phyloP scores from a whole-genome alignment of 2,797 vertebrate species.

The Malurus leucopterus region DNA sequence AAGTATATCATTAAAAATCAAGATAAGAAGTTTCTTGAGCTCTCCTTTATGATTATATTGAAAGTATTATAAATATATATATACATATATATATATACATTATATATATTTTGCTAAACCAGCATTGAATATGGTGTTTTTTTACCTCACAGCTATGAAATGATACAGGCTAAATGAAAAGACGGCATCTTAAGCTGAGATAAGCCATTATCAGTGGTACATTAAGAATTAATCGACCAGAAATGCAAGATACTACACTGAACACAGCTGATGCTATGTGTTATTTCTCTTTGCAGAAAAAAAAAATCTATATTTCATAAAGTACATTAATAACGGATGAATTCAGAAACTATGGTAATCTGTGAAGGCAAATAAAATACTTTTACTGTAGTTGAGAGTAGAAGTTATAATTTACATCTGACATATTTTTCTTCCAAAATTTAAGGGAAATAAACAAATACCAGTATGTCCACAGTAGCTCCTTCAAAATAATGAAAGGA shows the following conservation, averaged over 20 bases:
- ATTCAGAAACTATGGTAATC: conserved; percentile 29
- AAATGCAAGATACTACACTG: conserved; percentile 59
- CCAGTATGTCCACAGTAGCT: not conserved
- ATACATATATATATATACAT: not conserved
- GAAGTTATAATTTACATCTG: conserved; percentile 15
- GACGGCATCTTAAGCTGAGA: conserved; percentile 38
- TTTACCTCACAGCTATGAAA: conserved; percentile 36
- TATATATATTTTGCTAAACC: conserved; percentile 8
- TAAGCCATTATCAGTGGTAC: conserved; percentile 65
- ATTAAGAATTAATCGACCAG: conserved; percentile 65
- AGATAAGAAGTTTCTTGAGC: not conserved
- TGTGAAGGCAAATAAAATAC: conserved; percentile 28
- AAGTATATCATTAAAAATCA: conserved; percentile 12
- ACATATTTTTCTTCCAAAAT: not conserved
- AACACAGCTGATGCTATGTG: conserved; percentile 50
- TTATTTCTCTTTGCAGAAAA: conserved; percentile 65
- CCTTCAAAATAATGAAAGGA: not conserved
- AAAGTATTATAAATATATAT: not conserved
- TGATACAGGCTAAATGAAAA: conserved; percentile 52
- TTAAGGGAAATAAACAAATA: not conserved
- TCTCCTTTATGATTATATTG: not conserved
- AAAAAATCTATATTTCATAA: conserved; percentile 66
- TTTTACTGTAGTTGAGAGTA: conserved; percentile 15
- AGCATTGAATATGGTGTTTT: not conserved
- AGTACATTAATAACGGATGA: conserved; percentile 47